Evolutionary conservation across 2,888 invertebrate species (phyloP), one percentile per base, ranked within the genome.

Genomic region (Eilema depressum): DNA sequence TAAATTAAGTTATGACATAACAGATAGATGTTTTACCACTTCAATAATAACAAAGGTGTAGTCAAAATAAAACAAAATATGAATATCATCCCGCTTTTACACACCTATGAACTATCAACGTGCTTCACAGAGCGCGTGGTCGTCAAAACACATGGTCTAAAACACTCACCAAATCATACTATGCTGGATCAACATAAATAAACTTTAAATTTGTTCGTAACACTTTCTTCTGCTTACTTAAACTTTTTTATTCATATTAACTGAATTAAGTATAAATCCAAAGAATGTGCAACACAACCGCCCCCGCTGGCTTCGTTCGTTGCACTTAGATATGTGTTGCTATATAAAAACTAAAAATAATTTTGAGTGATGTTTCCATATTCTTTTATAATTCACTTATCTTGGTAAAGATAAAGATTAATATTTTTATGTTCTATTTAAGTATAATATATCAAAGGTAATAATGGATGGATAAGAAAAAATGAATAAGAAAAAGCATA

Each of bases 81-180:
- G 59, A 69, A 65, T 73, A 72, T 56, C 33, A 68, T 68, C 60
- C 71, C 72, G 63, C 26, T 60, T 56, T 47, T 70, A 71, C 0
- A 69, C 17, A 73, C 5, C 56, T 30, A 69, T 76, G 70, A 68
- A 74, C 70, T 57, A 62, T 72, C 70, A 89, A 87, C 83, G 88
- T 90, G 90, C 84, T 83, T 75, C 37, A 75, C 67, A 73, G 78
- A 88, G 86, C 90, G 90, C 90, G 86, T 91, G 91, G 89, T 86
- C 75, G 64, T 74, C 70, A 74, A 67, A 74, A 74, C 75, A 71
- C 28, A 75, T 33, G 74, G 71, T 63, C 73, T 72, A 65, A 69
- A 82, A 82, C 78, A 89, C 91, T 89, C 84, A 91, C 91, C 89
- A 88, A 82, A 84, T 80, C 86, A 88, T 86, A 82, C 71, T 80